phyloP scores from a whole-genome alignment of 1,140 invertebrate species.

The Cydia splendana region DNA sequence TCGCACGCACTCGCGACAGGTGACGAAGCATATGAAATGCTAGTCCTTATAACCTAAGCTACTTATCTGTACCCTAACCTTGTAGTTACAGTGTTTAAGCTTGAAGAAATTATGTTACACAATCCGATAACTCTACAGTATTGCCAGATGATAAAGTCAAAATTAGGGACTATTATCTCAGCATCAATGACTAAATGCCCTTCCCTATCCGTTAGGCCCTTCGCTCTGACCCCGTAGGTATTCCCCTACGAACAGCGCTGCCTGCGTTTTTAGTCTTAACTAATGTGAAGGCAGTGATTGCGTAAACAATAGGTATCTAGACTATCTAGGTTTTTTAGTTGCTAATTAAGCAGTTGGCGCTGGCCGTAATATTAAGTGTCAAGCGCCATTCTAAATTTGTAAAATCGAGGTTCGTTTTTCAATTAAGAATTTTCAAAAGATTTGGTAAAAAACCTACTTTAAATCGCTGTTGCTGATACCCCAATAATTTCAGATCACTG shows the following conservation, averaged over 20 bases:
- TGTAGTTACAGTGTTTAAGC: conserved; percentile 7
- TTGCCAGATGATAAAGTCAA: conserved; percentile 6
- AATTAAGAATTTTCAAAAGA: background rate
- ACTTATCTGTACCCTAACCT: background rate
- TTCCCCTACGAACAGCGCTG: conserved; percentile 35
- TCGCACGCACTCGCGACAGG: background rate
- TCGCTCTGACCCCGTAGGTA: conserved; percentile 32
- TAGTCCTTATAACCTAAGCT: background rate
- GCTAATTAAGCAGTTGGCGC: conserved; percentile 63
- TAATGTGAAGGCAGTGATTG: conserved; percentile 70
- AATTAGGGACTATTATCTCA: conserved; percentile 12
- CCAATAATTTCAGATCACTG: too few species aligned
- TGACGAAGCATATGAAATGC: conserved; percentile 11
- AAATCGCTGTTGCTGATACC: too few species aligned
- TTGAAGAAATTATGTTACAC: background rate
- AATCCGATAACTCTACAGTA: background rate
- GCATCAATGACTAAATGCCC: background rate
- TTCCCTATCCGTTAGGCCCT: conserved; percentile 22
- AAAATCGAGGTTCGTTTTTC: background rate
- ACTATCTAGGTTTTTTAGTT: background rate
- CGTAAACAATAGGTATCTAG: conserved; percentile 33
- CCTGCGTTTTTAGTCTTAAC: conserved; percentile 29
- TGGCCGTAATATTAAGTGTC: conserved; percentile 53
- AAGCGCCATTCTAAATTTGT: conserved; percentile 72
- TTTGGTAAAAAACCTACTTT: too few species aligned